Evolutionary conservation across 2,888 invertebrate species (phyloP), one percentile per base, ranked within the genome.

Genomic region (Malacosoma neustria): DNA sequence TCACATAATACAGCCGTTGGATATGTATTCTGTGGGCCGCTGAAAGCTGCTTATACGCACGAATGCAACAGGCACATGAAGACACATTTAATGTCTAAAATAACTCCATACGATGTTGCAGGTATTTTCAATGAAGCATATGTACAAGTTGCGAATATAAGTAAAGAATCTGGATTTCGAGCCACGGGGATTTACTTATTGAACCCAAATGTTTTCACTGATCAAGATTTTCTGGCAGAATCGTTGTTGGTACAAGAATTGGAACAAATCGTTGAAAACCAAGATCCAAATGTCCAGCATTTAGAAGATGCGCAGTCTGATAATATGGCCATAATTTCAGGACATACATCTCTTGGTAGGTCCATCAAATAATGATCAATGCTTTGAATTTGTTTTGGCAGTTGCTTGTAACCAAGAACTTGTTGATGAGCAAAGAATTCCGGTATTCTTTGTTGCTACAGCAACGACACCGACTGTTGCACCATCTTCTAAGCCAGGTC

Each of bases 151-250:
- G 36, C 36, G 5, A 31, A 31, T 15, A 35, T 35, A 14, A 31
- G 31, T 3, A 31, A 35, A 14, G 57, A 53, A 48, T 44, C 61
- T 11, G 61, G 60, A n/a, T 60, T 66, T 48, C 48, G 48, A 45
- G 35, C 57, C 38, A 51, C 58, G 36, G 62, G 60, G 33, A 63
- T 61, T 40, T 48, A 49, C 47, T 61, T 60, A 39, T 13, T 58
- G 7, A 55, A 63, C 43, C 57, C 51, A 3, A 36, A 48, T 1
- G 42, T 51, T 39, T 52, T 52, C 11, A 34, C 39, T 34, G 51
- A 57, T 35, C 49, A 57, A 46, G 49, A 56, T 41, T 58, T 57
- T 47, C 14, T 15, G 15, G 15, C 15, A 15, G 15, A 3, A 5
- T 49, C 15, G 15, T 5, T 15, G 15, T 4, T 15, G 30, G 14